Conservation (phyloP, 2,113 vertebrate genomes). For the Porphyrio hochstetteri region DNA sequence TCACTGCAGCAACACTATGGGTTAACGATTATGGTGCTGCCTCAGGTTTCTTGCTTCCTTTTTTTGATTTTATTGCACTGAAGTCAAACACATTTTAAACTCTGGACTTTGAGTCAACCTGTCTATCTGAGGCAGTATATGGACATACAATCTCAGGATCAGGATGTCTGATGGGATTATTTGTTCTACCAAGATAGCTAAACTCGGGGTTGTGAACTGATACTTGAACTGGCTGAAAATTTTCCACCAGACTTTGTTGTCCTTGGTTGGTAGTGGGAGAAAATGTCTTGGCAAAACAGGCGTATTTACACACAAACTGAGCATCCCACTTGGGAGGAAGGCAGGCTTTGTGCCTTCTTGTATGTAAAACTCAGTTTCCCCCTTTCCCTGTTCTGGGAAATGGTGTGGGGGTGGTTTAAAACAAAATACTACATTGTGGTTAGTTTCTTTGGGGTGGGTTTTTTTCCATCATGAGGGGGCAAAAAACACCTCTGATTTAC, state of each 20-base stretch:
- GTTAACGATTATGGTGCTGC: background rate
- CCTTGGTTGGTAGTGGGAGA: background rate
- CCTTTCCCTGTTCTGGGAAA: background rate
- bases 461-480: background rate
- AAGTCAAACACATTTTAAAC: conserved; percentile 41
- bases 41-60: conserved; percentile 26
- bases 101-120: background rate
- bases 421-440: background rate
- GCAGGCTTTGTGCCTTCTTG: accelerated
- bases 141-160: background rate
- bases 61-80: conserved; percentile 14
- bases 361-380: background rate
- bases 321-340: background rate
- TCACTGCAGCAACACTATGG: background rate
- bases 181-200: background rate
- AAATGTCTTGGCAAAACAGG: background rate
- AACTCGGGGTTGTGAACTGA: background rate
- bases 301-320: background rate
- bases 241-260: background rate
- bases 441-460: background rate
- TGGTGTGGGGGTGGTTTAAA: accelerated
- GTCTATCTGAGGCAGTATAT: background rate
- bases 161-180: background rate
- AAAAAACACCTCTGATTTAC: background rate
- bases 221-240: background rate